A percentile compares a stretch with the other conserved stretches of the same genome.
phyloP scores from a whole-genome alignment of 2,113 vertebrate genomes.

The Pluvialis apricaria region DNA sequence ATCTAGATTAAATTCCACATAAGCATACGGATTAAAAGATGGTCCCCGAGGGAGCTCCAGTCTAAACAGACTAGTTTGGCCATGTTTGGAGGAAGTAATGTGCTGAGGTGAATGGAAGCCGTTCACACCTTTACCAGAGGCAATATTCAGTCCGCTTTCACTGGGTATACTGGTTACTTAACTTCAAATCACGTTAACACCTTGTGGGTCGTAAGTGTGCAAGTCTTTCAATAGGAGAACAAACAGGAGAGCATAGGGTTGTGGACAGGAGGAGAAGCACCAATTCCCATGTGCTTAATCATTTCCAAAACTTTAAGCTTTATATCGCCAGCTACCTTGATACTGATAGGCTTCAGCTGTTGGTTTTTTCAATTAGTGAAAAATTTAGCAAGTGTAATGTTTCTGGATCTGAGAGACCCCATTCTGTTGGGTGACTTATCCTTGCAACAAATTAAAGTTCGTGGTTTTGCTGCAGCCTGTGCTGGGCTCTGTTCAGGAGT shows the following conservation, averaged over 20 bases:
- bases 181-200: background rate
- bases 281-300: background rate
- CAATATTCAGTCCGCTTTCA: background rate
- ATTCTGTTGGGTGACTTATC: background rate
- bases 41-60: background rate
- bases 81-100: background rate
- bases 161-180: background rate
- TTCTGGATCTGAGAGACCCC: background rate
- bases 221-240: background rate
- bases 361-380: background rate
- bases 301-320: background rate
- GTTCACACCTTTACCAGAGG: constrained; percentile 4
- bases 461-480: background rate
- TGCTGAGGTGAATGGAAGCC: background rate
- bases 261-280: background rate
- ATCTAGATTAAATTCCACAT: background rate
- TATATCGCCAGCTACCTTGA: background rate
- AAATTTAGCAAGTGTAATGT: background rate
- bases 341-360: background rate
- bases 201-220: background rate
- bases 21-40: background rate
- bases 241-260: accelerated
- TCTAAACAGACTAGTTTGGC: background rate
- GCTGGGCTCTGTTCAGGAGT: background rate
- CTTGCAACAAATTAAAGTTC: background rate